A percentile compares a stretch with the other conserved stretches of the same genome.
Conservation (phyloP, 2,888 invertebrate genomes). For the Omphaloscelis lunosa region DNA sequence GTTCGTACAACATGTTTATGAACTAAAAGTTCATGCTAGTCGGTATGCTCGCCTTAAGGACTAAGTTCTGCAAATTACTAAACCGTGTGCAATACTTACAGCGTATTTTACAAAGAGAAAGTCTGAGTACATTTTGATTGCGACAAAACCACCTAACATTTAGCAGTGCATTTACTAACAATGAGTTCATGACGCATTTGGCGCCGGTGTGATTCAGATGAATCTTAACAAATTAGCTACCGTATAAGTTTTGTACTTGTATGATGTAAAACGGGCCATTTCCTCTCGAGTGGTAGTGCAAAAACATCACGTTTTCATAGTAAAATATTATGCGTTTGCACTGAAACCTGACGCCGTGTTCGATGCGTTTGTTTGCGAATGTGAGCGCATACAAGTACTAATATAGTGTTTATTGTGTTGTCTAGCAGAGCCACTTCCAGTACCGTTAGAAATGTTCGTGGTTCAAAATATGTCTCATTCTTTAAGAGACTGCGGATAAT, state of each 20-base stretch:
- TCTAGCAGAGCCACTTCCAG: conserved; percentile 57
- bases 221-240: conserved; percentile 52
- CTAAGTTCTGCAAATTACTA: conserved; percentile 44
- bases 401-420: conserved; percentile 65
- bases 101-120: conserved; percentile 32
- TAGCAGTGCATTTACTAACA: conserved; percentile 30
- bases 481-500: conserved; percentile 14
- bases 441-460: conserved; percentile 69
- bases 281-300: conserved; percentile 56
- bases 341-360: conserved; percentile 74
- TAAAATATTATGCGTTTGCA: conserved; percentile 74
- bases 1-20: conserved; percentile 50
- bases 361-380: conserved; percentile 65
- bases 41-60: conserved; percentile 34
- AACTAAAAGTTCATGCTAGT: conserved; percentile 52
- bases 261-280: conserved; percentile 58
- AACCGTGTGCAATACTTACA: conserved; percentile 13
- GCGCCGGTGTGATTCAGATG: conserved; percentile 16
- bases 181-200: conserved; percentile 13
- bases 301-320: conserved; percentile 79
- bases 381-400: conserved; percentile 41
- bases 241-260: conserved; percentile 41
- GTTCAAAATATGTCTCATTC: conserved; percentile 53
- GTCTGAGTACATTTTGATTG: conserved; percentile 17
- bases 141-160: conserved; percentile 12